Evolutionary conservation across 2,888 invertebrate genomes (phyloP).

Genomic region (Phrixothrix hirtus): DNA sequence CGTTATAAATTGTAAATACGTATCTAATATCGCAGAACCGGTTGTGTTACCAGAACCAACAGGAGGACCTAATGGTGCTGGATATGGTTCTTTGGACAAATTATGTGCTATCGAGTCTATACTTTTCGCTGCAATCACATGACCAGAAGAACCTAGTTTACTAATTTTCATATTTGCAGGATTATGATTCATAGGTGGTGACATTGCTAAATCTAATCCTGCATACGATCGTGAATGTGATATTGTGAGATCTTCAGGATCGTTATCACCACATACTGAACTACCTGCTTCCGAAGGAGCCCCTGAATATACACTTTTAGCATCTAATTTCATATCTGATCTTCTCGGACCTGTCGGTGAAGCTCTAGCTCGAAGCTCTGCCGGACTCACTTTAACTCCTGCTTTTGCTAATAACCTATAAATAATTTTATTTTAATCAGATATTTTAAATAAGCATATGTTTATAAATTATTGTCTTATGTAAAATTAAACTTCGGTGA

Average conservation of each 20-base stretch:
- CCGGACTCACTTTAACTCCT: slow-evolving; percentile 83
- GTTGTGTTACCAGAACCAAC: slow-evolving; percentile 59
- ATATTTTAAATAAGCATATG: too few relatives aligned
- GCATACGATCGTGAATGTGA: slow-evolving; percentile 60
- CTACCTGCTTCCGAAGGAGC: slow-evolving; percentile 71
- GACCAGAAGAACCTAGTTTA: slow-evolving; percentile 49
- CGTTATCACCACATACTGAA: slow-evolving; percentile 77
- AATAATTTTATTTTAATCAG: too few relatives aligned
- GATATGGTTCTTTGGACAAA: slow-evolving; percentile 69
- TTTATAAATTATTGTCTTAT: too few relatives aligned
- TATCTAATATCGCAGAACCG: slow-evolving; percentile 80
- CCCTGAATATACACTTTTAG: slow-evolving; percentile 69
- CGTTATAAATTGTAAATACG: slow-evolving; percentile 85
- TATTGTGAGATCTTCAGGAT: slow-evolving; percentile 81
- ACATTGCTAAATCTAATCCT: slow-evolving; percentile 53
- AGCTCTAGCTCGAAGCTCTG: slow-evolving; percentile 80
- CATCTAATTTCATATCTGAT: slow-evolving; percentile 77
- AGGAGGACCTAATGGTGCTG: slow-evolving; percentile 61
- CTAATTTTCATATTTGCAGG: slow-evolving; percentile 57
- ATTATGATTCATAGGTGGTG: slow-evolving; percentile 57
- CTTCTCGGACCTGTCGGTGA: slow-evolving; percentile 83
- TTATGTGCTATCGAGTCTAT: slow-evolving; percentile 66
- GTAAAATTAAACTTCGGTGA: too few relatives aligned
- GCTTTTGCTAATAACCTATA: slow-evolving; percentile 77
- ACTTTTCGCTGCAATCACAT: slow-evolving; percentile 70